Evolutionary conservation across 2,888 invertebrate genomes (phyloP).

Genomic region (Vesta saturnalis): DNA sequence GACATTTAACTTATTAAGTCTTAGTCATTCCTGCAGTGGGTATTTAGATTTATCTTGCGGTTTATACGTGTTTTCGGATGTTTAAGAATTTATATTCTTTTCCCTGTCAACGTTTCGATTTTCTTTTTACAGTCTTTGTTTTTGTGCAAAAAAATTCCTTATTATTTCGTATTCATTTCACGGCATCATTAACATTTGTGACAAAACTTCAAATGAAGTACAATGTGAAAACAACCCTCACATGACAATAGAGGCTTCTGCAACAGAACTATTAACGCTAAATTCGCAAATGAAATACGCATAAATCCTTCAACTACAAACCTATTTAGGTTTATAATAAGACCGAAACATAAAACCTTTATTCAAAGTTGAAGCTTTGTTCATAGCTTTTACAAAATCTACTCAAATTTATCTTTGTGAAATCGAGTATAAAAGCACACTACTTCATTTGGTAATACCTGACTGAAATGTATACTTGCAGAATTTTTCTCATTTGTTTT

Average conservation of each 20-base stretch:
- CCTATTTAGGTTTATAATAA: conserved; percentile 25
- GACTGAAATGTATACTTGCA: no score
- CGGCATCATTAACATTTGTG: neutral
- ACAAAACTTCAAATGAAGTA: neutral
- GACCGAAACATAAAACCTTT: conserved; percentile 26
- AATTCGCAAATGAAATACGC: conserved; percentile 17
- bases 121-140: no score
- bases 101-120: neutral
- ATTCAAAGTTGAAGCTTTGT: conserved; percentile 27
- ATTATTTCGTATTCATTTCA: neutral
- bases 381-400: conserved; percentile 21
- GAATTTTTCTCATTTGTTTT: neutral
- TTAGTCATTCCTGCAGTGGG: neutral
- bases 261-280: conserved; percentile 10
- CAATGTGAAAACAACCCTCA: neutral
- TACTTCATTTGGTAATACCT: conserved; percentile 20
- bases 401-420: conserved; percentile 26
- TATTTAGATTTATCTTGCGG: conserved; percentile 2
- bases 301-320: conserved; percentile 26
- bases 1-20: neutral
- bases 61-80: neutral
- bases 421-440: conserved; percentile 16
- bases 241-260: conserved; percentile 6
- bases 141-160: no score
- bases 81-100: neutral